Evolutionary conservation across 2,797 vertebrate genomes (phyloP), one percentile per base, ranked within the genome.

Genomic region (Melanotaenia parkinsoni): DNA sequence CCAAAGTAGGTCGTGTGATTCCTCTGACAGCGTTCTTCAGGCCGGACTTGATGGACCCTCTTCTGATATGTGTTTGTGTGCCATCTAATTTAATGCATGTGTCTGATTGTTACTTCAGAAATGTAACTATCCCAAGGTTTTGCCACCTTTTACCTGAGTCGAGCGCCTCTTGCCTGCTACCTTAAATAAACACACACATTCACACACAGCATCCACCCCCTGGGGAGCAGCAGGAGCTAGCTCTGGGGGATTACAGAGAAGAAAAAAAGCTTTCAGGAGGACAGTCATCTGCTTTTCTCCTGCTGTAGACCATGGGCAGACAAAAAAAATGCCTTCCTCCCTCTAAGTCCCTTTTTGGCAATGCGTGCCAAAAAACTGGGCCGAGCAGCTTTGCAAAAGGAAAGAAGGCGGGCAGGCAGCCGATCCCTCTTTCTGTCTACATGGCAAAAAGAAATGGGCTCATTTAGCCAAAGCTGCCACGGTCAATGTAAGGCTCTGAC

Each of bases 311-410:
- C 84, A 87, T 61, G 80, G 76, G 79, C 84, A 88, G 87, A 85
- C 79, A 86, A 86, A 88, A 79, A 70, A 82, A 87, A 84, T 64
- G 80, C 80, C 88, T 89, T 90, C 89, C 89, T 91, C 86, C 79
- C 90, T 89, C 92, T 94, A 95, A 94, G 91, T 92, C 92, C 86
- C 88, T 90, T 92, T 92, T 88, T 94, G 93, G 90, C 92, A 85
- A 79, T 76, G 85, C 84, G 88, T 89, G 91, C 89, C 91, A 92
- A 92, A 93, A 93, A 87, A 89, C 78, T 85, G 83, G 87, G 88
- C 86, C 62, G 85, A 87, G 79, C 87, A 88, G 92, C 89, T 93
- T 93, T 92, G 81, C 70, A 74, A 83, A 90, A 86, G 80, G 81
- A 80, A 79, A 82, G 82, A 67, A 87, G 84, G 80, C 72, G 86